Base-by-base conservation (phyloP, 1,140 invertebrate genomes). In the Zaprionus taronus region DNA sequence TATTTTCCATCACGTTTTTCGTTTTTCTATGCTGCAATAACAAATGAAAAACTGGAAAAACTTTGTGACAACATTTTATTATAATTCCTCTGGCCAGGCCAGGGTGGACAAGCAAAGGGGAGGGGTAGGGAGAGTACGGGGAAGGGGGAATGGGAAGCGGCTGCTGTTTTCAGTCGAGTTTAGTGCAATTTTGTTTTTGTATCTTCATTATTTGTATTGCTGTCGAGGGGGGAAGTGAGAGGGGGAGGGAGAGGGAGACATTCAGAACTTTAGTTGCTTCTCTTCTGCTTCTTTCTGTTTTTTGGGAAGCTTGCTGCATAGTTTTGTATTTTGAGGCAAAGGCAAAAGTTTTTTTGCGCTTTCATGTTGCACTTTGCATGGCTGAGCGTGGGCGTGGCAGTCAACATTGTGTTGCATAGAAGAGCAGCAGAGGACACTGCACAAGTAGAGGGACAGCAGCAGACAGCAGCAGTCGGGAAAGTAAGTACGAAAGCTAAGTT, bases 31-130 rank as follows among this genome's bases (percentile, higher is more conserved):
- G 34, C 38, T 15, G 20, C 66, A 75, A 77, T 57, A 71, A 75
- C 70, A 77, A 80, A 61, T 72, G 55, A 55, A 77, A 80, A 89
- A 89, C 76, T 89, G 89, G 28, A 41, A 74, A 80, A 89, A 89
- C 76, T 89, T 89, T 89, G 85, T 90, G 85, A 89, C 86, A 89
- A 90, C 85, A 90, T 89, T 89, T 90, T 90, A 89, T 90, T 89
- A 89, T 90, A 89, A 89, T 89, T 89, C 79, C 85, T 80, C 53
- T 82, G 78, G 57, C 63, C 71, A 57, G 12, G 44, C 31, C 68
- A 53, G 31, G 26, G 31, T 31, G 31, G 31, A 31, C 31, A 31
- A 11, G 9, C 31, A 3, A 34, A 11, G 31, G 9, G 9, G 31
- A 11, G 28, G 2, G 28, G 28, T 31, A 31, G 7, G 7, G 7